A percentile compares a stretch with the other conserved stretches of the same genome.
Conservation (phyloP, 2,797 vertebrate genomes). For the Spinibarbus caldwelli region DNA sequence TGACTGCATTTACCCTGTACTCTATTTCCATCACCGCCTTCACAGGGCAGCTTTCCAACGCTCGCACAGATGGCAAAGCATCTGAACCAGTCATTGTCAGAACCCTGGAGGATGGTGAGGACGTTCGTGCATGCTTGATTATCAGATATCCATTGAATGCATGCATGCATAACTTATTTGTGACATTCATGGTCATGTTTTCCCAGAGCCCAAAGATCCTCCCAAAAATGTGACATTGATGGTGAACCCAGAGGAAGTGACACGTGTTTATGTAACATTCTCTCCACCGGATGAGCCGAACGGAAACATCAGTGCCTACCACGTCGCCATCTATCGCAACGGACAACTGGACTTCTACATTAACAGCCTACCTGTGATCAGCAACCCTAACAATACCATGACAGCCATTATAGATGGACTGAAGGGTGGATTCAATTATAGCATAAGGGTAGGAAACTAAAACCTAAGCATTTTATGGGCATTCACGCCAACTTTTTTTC, state of each 20-base stretch:
- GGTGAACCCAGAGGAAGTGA: constrained; percentile 88
- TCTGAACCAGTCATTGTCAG: constrained; percentile 78
- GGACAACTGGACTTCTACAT: constrained; percentile 82
- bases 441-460: constrained; percentile 70
- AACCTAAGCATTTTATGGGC: neutral
- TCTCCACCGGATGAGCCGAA: constrained; percentile 89
- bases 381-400: constrained; percentile 80
- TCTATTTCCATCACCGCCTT: constrained; percentile 87
- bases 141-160: neutral
- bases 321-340: constrained; percentile 84
- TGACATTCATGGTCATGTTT: neutral
- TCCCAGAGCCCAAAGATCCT: constrained; percentile 89
- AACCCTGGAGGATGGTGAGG: constrained; percentile 89
- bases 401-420: constrained; percentile 88
- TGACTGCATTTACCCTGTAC: constrained; percentile 90
- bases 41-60: constrained; percentile 81
- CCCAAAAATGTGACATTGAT: constrained; percentile 91
- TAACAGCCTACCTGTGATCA: constrained; percentile 80
- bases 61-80: constrained; percentile 83
- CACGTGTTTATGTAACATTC: constrained; percentile 88
- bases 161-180: neutral
- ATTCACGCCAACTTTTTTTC: neutral
- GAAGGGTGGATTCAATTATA: constrained; percentile 93
- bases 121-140: neutral
- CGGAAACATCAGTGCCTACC: constrained; percentile 91